Conservation (phyloP, 2,113 vertebrate species). For the Amblyornis subalaris region DNA sequence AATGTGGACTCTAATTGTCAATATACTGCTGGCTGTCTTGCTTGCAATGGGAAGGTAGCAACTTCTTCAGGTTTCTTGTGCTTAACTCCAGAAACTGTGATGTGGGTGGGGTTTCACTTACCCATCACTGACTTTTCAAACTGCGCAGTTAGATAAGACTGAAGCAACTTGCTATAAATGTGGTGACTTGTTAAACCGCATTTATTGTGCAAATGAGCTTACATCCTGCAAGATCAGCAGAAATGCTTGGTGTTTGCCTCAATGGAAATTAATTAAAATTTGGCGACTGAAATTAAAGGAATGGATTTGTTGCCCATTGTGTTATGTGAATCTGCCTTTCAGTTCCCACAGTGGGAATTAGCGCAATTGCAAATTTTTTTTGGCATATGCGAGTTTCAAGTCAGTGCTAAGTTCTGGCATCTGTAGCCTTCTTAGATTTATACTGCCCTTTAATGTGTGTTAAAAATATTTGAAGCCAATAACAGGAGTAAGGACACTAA, state of each 20-base stretch:
- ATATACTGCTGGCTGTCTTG: not conserved
- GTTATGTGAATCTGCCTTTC: not conserved
- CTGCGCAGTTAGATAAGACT: constrained; percentile 36
- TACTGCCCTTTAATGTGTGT: not conserved
- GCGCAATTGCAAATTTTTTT: not conserved
- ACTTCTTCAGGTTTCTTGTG: not conserved
- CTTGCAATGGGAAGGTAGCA: not conserved
- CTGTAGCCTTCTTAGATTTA: not conserved
- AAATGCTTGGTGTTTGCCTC: constrained; percentile 11
- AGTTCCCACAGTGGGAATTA: constrained; percentile 34
- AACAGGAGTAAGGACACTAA: not conserved
- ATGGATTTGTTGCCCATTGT: constrained; percentile 27
- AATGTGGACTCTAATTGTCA: not conserved
- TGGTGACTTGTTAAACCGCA: constrained; percentile 55
- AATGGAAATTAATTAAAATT: constrained; percentile 60
- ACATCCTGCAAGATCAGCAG: constrained; percentile 22
- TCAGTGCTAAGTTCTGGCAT: not conserved
- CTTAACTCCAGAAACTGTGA: constrained; percentile 33
- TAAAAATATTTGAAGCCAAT: not conserved
- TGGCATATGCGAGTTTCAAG: constrained; percentile 3
- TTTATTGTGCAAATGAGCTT: constrained; percentile 59
- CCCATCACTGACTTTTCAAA: constrained; percentile 51
- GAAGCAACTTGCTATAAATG: constrained; percentile 53
- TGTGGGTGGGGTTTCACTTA: constrained; percentile 59
- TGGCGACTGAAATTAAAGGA: constrained; percentile 48